Conservation (phyloP, 2,888 invertebrate species). For the Andrena flavipes region DNA sequence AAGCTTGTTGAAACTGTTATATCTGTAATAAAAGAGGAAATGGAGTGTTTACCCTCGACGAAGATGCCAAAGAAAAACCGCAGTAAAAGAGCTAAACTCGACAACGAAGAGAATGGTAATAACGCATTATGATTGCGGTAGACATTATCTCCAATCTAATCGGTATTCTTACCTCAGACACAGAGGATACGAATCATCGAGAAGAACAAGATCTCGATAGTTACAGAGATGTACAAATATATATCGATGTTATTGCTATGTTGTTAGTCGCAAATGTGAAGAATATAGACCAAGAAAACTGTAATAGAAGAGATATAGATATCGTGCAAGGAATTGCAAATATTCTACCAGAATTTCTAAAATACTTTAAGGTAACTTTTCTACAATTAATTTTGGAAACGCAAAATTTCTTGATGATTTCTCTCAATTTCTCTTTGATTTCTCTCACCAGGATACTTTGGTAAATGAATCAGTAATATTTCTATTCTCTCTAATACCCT, state of each 20-base stretch:
- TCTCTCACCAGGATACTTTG: constrained; percentile 56
- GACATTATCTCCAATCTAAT: not conserved
- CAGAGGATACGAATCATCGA: not conserved
- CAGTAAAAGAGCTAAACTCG: constrained; percentile 20
- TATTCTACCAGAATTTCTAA: constrained; percentile 38
- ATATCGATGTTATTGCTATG: constrained; percentile 61
- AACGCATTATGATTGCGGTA: not conserved
- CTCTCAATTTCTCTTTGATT: constrained; percentile 26
- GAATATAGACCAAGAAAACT: constrained; percentile 17
- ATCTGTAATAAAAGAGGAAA: constrained; percentile 35
- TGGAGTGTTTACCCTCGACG: constrained; percentile 9
- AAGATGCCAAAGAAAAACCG: not conserved
- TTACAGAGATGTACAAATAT: constrained; percentile 41
- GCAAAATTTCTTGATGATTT: not conserved
- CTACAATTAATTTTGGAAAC: not conserved
- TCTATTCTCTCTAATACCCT: constrained; percentile 67
- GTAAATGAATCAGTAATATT: constrained; percentile 62
- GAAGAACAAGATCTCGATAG: constrained; percentile 15
- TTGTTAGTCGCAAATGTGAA: constrained; percentile 50
- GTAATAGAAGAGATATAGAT: constrained; percentile 10
- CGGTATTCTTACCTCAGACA: not conserved
- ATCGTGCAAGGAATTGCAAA: constrained; percentile 23
- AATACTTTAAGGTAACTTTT: constrained; percentile 29
- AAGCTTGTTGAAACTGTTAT: constrained; percentile 57
- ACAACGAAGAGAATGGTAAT: constrained; percentile 34